Percentiles rank a stretch among this genome's conserved stretches.
phyloP scores from a whole-genome alignment of 2,797 vertebrate genomes.

The Semaprochilodus insignis region DNA sequence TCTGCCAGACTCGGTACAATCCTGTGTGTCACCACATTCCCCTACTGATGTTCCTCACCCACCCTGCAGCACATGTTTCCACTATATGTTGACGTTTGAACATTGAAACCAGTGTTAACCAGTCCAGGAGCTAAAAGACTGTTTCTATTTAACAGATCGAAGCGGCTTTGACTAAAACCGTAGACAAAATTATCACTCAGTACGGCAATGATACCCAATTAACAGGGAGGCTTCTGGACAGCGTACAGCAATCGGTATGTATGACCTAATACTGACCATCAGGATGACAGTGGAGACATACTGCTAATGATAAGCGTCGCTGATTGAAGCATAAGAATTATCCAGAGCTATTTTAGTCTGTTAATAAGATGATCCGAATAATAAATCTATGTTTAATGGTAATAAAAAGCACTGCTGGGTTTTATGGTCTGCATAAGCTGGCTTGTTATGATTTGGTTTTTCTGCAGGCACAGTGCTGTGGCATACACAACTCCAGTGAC shows the following conservation, averaged over 20 bases:
- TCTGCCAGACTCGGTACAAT: slow-evolving; percentile 2
- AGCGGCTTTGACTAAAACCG: neutral
- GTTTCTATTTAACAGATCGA: slow-evolving; percentile 56
- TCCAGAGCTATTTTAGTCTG: slow-evolving; percentile 14
- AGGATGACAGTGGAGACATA: neutral
- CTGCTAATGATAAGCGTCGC: too few species aligned
- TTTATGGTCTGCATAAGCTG: slow-evolving; percentile 16
- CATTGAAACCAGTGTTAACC: neutral
- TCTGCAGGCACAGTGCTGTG: slow-evolving; percentile 70
- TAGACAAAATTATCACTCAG: slow-evolving; percentile 49
- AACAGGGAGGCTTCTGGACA: slow-evolving; percentile 65
- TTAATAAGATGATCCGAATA: slow-evolving; percentile 28
- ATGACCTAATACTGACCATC: neutral
- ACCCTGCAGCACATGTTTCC: neutral
- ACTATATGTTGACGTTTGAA: neutral
- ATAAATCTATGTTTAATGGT: neutral
- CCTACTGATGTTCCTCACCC: neutral
- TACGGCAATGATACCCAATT: slow-evolving; percentile 46
- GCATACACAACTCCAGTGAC: slow-evolving; percentile 52
- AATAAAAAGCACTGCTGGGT: slow-evolving; percentile 29
- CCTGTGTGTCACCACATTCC: neutral
- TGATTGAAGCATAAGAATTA: slow-evolving; percentile 35
- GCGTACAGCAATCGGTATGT: slow-evolving; percentile 67
- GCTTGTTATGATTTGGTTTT: slow-evolving; percentile 9
- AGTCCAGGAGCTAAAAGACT: neutral